Evolutionary conservation across 2,888 invertebrate species (phyloP), one percentile per base, ranked within the genome.

Genomic region (Caenorhabditis panamensis): DNA sequence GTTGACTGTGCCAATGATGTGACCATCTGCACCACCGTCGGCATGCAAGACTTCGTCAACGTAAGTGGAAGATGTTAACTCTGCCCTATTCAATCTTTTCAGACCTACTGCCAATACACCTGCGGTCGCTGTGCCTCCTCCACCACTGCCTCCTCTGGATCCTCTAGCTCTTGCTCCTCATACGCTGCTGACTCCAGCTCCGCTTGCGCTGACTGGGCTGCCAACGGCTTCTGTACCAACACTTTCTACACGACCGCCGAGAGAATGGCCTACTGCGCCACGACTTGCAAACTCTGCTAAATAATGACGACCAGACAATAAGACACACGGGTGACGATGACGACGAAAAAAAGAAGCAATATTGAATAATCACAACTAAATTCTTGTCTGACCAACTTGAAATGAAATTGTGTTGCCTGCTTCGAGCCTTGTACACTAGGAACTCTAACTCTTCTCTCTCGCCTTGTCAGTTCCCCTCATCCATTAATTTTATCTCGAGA

Each of bases 51-150:
- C 22, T 84, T 84, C 53, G 82, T 77, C 8, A 69, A 66, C 53
- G n/a, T n/a, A n/a, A n/a, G n/a, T n/a, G n/a, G n/a, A n/a, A n/a
- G n/a, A n/a, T n/a, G n/a, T n/a, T n/a, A n/a, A n/a, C n/a, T n/a
- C n/a, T n/a, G n/a, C n/a, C n/a, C 69, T 22, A n/a, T 61, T 53
- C 61, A 69, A 69, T 26, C 13, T 9, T 28, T 18, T 11, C 16
- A 3, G 11, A 54, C 62, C 16, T 62, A 79, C 67, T 87, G 87
- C 67, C 72, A 88, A 49, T 80, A 80, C 28, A 83, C 86, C 5
- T 87, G 87, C 77, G 5, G 16, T 37, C 36, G 62, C 36, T 77
- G 77, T 37, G 62, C 77, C 8, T 59, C 61, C 8, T 66, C 67
- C 36, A 75, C 75, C 31, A 58, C 64, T 11, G 56, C 67, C n/a